These are phyloP conservation scores for Mythimna loreyi DNA, from an alignment of 2,888 invertebrate genomes.

Conservation along the genomic window DNA sequence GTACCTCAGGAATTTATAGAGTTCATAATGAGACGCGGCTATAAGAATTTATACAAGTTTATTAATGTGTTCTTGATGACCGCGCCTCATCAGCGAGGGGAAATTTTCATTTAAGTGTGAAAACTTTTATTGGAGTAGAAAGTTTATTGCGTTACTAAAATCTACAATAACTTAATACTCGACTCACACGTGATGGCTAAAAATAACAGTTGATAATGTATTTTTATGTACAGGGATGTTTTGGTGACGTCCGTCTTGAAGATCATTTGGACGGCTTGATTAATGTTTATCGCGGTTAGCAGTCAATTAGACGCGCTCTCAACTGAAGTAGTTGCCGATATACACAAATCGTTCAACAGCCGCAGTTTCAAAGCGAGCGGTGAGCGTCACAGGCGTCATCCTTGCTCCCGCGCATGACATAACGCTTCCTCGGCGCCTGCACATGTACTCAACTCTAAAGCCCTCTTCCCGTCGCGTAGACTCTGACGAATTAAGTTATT, in stretches of 20 bases:
- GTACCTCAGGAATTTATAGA: conserved; percentile 64
- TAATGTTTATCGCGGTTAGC: conserved; percentile 78
- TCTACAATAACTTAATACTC: conserved; percentile 42
- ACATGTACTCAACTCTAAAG: conserved; percentile 82
- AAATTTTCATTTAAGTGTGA: conserved; percentile 52
- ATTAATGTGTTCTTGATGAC: conserved; percentile 62
- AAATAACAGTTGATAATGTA: conserved; percentile 26
- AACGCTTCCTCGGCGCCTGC: conserved; percentile 83
- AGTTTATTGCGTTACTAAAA: conserved; percentile 36
- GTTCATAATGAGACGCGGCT: conserved; percentile 61
- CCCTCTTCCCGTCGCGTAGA: conserved; percentile 85
- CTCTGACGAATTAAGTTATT: conserved; percentile 91
- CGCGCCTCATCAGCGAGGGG: conserved; percentile 41
- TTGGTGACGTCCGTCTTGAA: conserved; percentile 55
- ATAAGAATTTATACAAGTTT: conserved; percentile 62
- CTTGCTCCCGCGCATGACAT: conserved; percentile 78
- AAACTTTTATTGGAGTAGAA: conserved; percentile 39
- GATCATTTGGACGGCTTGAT: conserved; percentile 69
- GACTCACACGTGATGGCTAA: conserved; percentile 14
- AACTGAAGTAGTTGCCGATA: conserved; percentile 76
- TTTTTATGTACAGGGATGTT: conserved; percentile 17
- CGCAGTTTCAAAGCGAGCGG: conserved; percentile 70
- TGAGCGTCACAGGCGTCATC: conserved; percentile 73
- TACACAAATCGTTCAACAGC: conserved; percentile 84
- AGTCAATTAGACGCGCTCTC: conserved; percentile 78